Base-by-base conservation (phyloP, 2,888 invertebrate species). In the Apoda limacodes region DNA sequence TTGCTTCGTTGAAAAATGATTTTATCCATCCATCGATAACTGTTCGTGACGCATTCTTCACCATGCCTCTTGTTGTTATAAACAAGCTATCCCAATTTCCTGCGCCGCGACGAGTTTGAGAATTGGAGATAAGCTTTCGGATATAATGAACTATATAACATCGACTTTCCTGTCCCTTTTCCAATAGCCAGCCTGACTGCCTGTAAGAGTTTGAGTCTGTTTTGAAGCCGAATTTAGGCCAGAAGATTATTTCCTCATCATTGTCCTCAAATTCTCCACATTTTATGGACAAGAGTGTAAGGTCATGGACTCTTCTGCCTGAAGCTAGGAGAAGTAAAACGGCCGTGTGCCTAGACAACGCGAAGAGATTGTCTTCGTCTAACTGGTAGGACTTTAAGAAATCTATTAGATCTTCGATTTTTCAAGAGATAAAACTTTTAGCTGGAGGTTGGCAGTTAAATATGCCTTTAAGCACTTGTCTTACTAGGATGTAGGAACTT, bases 211-310 rank as follows among this genome's bases (percentile, higher is more conserved):
- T 9, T 4, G 37, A 31, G 12, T 49, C 48, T 0, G 47, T 50
- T 35, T 49, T 50, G 2, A 46, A 50, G 0, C 48, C 45, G 21
- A 46, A 50, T 9, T 23, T 14, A n/a, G 47, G 47, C 43, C 43
- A 45, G 20, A 52, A 34, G 7, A 35, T 31, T 7, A 51, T 37
- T 21, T 21, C 26, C 15, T 20, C 30, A 21, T 23, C 43, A 13
- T 10, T 42, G 25, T 25, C 43, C 28, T 21, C 32, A 21, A 26
- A 40, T 28, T 29, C 37, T 30, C 20, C 41, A 10, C 20, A 28
- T 32, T 23, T 32, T 14, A 25, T 35, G 31, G 14, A 15, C 13
- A 47, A 27, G n/a, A 47, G 32, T 2, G 47, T 46, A 15, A 49
- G 28, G 26, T 46, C 46, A 27, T 49, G 42, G 7, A 46, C 33